Percentiles rank a stretch among this genome's conserved stretches.
Conservation (phyloP, 2,113 vertebrate genomes). For the Alces alces region DNA sequence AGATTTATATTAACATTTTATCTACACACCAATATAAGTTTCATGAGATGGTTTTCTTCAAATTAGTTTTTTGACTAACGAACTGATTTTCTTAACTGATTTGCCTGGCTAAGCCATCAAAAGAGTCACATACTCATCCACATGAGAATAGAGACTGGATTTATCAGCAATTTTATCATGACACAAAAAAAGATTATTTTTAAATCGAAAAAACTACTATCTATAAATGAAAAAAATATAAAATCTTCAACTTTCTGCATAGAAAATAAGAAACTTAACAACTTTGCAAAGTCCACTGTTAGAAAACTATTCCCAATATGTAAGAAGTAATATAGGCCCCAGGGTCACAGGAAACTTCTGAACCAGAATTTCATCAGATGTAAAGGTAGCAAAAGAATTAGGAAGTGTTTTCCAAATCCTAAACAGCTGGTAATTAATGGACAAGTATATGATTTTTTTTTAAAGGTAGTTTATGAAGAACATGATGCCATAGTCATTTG, state of each 20-base stretch:
- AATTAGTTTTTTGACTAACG: neutral
- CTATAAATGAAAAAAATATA: neutral
- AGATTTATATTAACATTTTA: neutral
- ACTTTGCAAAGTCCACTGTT: neutral
- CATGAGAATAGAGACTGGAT: neutral
- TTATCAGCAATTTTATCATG: neutral
- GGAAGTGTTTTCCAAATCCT: neutral
- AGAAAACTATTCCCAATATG: neutral
- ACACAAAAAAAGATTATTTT: neutral
- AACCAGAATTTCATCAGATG: neutral
- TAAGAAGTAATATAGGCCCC: neutral
- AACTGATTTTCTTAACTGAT: neutral
- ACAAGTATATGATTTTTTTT: neutral
- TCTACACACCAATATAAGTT: neutral
- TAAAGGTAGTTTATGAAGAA: neutral
- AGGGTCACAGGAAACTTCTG: conserved; percentile 2
- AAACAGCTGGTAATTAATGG: neutral
- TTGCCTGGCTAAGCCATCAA: neutral
- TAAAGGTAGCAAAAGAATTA: neutral
- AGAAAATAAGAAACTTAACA: neutral
- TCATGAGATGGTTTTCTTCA: neutral
- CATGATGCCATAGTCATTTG: neutral
- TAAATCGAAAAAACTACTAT: neutral
- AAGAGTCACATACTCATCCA: neutral
- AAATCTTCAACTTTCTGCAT: neutral